Percentiles rank a stretch among this genome's conserved stretches.
These are phyloP conservation scores for Parnassius smintheus DNA, from an alignment of 2,888 invertebrate genomes.

Conservation along the genomic window DNA sequence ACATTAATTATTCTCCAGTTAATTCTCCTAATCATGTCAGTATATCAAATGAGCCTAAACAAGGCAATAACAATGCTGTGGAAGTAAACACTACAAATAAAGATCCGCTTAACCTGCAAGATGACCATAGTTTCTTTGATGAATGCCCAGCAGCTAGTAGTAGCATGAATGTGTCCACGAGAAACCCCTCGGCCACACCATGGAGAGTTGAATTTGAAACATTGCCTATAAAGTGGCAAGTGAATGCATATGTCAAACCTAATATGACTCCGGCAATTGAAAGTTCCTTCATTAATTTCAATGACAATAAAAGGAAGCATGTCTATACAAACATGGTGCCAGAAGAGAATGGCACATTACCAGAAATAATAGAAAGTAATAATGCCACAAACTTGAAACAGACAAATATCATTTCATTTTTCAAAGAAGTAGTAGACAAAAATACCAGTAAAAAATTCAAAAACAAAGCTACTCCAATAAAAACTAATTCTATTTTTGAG, in stretches of 20 bases:
- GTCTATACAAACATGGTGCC: conserved; percentile 65
- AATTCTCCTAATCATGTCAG: conserved; percentile 47
- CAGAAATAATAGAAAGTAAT: conserved; percentile 42
- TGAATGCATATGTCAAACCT: conserved; percentile 67
- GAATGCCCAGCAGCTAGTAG: conserved; percentile 70
- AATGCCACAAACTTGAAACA: conserved; percentile 58
- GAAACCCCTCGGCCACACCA: conserved; percentile 65
- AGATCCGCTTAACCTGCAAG: conserved; percentile 62
- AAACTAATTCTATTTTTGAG: conserved; percentile 51
- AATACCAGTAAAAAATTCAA: conserved; percentile 56
- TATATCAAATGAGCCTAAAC: conserved; percentile 12
- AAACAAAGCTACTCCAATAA: conserved; percentile 50
- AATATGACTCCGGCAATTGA: conserved; percentile 78
- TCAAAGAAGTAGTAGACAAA: conserved; percentile 63
- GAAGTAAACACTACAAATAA: conserved; percentile 28
- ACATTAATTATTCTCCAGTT: conserved; percentile 67
- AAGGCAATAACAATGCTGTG: conserved; percentile 7
- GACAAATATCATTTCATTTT: conserved; percentile 70
- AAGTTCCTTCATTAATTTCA: conserved; percentile 62
- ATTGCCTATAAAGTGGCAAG: conserved; percentile 71
- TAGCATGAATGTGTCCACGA: conserved; percentile 63
- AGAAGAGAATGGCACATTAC: conserved; percentile 45
- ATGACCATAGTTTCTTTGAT: conserved; percentile 67
- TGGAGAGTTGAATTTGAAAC: conserved; percentile 71
- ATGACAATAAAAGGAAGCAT: conserved; percentile 59